Percentiles rank a stretch among this genome's conserved stretches.
phyloP scores from a whole-genome alignment of 1,140 invertebrate species.

The Drosophila elegans region DNA sequence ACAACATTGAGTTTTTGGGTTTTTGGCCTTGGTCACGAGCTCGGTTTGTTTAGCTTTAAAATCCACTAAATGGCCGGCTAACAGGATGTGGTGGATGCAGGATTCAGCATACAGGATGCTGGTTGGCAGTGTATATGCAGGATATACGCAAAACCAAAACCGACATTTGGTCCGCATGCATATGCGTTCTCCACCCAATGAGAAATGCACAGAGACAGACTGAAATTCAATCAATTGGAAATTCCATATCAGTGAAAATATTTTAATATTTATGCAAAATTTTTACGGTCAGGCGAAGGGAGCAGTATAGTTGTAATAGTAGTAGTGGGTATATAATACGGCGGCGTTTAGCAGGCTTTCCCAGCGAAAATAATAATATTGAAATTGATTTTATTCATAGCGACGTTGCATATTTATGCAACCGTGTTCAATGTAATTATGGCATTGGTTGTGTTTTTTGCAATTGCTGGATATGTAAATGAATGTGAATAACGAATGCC shows the following conservation, averaged over 20 bases:
- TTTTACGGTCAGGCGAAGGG: slow-evolving; percentile 49
- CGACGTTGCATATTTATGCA: slow-evolving; percentile 40
- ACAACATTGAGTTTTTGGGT: slow-evolving; percentile 42
- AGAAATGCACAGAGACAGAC: slow-evolving; percentile 23
- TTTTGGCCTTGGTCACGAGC: slow-evolving; percentile 9
- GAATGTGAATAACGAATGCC: slow-evolving; percentile 36
- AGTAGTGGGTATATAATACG: not conserved
- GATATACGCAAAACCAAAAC: slow-evolving; percentile 51
- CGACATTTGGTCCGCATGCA: slow-evolving; percentile 51
- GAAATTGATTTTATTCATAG: slow-evolving; percentile 68
- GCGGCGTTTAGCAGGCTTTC: slow-evolving; percentile 21
- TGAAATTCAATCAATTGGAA: slow-evolving; percentile 77
- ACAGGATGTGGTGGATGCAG: slow-evolving; percentile 28
- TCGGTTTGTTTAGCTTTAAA: slow-evolving; percentile 68
- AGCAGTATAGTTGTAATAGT: not conserved
- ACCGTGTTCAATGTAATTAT: slow-evolving; percentile 71
- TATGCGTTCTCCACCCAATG: slow-evolving; percentile 18
- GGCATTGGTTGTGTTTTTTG: slow-evolving; percentile 39
- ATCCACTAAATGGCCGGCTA: slow-evolving; percentile 51
- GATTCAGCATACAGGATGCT: slow-evolving; percentile 31
- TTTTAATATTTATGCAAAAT: slow-evolving; percentile 80
- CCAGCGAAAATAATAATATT: slow-evolving; percentile 64
- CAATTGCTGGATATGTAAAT: slow-evolving; percentile 34
- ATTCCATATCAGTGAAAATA: slow-evolving; percentile 80
- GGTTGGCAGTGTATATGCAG: slow-evolving; percentile 8